Evolutionary conservation across 1,140 invertebrate species (phyloP).

Genomic region (Hyles euphorbiae): DNA sequence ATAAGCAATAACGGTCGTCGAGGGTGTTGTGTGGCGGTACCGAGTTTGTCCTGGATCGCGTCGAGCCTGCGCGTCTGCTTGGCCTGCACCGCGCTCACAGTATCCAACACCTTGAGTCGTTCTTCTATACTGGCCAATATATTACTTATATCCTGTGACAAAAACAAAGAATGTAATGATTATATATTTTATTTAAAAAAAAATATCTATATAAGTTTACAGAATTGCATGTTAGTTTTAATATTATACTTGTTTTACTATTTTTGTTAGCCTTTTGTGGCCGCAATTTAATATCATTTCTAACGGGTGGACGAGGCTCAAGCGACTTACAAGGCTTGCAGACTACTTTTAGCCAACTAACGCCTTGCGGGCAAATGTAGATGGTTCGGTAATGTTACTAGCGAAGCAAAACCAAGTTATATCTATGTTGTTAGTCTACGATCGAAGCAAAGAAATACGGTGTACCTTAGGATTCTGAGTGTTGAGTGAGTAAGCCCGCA

Average conservation of each 20-base stretch:
- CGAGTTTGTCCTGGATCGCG: conserved; percentile 76
- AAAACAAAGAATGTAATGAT: too few species aligned
- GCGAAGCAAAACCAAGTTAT: not conserved
- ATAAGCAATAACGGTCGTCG: too few species aligned
- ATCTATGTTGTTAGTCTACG: not conserved
- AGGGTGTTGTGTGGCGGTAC: conserved; percentile 27
- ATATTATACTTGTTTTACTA: too few species aligned
- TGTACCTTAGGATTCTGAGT: conserved; percentile 32
- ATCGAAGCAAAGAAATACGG: not conserved
- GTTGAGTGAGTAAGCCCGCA: conserved; percentile 41
- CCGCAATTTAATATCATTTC: too few species aligned
- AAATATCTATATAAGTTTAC: too few species aligned
- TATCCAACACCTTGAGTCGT: conserved; percentile 73
- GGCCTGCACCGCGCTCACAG: conserved; percentile 70
- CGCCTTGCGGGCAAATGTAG: not conserved
- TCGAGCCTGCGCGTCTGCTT: conserved; percentile 74
- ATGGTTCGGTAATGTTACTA: not conserved
- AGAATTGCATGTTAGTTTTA: too few species aligned
- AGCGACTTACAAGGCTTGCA: too few species aligned
- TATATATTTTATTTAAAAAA: too few species aligned
- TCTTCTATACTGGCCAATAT: conserved; percentile 76
- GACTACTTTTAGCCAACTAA: too few species aligned
- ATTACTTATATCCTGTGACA: conserved; percentile 62
- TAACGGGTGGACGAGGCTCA: too few species aligned
- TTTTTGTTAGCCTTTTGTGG: too few species aligned